Base-by-base conservation (phyloP, 1,140 invertebrate species). In the Anastrepha ludens region DNA sequence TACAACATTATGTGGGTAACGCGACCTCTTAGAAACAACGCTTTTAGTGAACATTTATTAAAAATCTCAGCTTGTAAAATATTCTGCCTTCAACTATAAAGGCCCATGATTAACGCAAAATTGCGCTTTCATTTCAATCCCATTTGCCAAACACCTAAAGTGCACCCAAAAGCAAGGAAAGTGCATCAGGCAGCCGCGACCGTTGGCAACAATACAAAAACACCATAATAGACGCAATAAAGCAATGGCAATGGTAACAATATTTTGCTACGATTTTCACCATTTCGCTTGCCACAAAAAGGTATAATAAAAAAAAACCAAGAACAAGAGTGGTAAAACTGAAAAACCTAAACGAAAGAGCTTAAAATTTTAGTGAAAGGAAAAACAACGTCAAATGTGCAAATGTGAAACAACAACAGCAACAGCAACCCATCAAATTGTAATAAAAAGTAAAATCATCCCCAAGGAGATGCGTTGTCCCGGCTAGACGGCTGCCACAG, bases 381-480 rank as follows among this genome's bases (percentile, higher is more conserved):
- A 74, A 74, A 74, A 74, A 13, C 64, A 39, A 39, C 64, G 9
- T 67, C 64, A 29, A 67, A 67, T 39, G 20, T 20, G 62, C 62
- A 64, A 64, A 20, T 29, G 29, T 29, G 50, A 55, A 6, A 55
- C 50, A 55, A 55, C 6, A 67, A 67, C 64, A 67, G 13, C 62
- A 64, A 20, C 62, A 29, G 29, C 29, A 64, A 13, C 62, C 6
- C 2, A 64, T 20, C 62, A 64, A 64, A 64, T 20, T 17, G 1
- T 11, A 29, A 62, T 5, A 9, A 62, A 62, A 62, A 62, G 15
- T 20, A n/a, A 81, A 81, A 50, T 55, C 60, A 81, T 55, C 74
- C 74, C 74, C 44, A 81, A 81, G 74, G 74, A 81, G 74, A 81
- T 81, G 74, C 47, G 74, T 81, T 81, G 74, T 2, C n/a, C 70